Percentiles rank a stretch among this genome's conserved stretches.
Evolutionary conservation across 2,888 invertebrate species (phyloP).

Genomic region (Protophormia terraenovae): DNA sequence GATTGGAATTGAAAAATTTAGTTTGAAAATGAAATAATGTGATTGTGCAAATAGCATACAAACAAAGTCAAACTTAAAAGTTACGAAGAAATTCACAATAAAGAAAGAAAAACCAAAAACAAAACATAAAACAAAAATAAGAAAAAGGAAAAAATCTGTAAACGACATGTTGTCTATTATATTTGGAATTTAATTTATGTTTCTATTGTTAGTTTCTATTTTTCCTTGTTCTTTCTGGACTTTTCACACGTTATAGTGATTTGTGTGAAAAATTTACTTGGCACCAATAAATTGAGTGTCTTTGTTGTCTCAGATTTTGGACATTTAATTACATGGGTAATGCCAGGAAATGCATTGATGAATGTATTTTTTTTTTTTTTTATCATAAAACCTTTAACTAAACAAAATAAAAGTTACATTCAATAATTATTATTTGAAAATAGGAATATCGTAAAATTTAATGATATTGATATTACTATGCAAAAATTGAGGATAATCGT

Average conservation of each 20-base stretch:
- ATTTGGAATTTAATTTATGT: not conserved
- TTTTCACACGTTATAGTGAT: slow-evolving; percentile 6
- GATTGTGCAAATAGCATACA: not conserved
- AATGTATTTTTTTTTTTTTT: not conserved
- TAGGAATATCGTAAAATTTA: too few species aligned
- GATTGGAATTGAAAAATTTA: not conserved
- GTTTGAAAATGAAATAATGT: not conserved
- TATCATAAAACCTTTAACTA: not conserved
- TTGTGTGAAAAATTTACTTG: slow-evolving; percentile 9
- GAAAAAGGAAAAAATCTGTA: not conserved
- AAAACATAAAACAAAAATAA: not conserved
- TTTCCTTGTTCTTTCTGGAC: not conserved
- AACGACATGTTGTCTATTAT: not conserved
- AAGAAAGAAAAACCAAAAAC: not conserved
- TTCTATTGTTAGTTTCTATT: not conserved
- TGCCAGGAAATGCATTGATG: not conserved
- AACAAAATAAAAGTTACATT: not conserved
- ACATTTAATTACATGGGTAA: not conserved
- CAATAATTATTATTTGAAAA: too few species aligned
- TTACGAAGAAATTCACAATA: not conserved
- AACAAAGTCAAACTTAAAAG: not conserved
- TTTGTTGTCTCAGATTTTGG: not conserved
- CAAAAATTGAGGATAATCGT: too few species aligned
- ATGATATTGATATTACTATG: too few species aligned
- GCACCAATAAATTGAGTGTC: slow-evolving; percentile 1